Evolutionary conservation across 2,797 vertebrate genomes (phyloP), one percentile per base, ranked within the genome.

Genomic region (Hafferia zeledoni): DNA sequence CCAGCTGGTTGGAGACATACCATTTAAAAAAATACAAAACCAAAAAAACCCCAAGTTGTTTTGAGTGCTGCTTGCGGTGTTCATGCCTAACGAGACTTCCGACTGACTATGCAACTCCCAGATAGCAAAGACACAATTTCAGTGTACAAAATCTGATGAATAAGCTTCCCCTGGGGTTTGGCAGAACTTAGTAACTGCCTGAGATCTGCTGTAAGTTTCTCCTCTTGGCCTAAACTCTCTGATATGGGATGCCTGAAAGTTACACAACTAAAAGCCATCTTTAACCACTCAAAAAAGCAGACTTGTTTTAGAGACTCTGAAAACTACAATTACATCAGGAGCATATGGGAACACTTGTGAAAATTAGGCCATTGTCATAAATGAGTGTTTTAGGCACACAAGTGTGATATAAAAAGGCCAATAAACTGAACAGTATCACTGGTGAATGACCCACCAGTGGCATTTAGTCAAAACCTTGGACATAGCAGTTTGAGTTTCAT

Each of bases 171-270:
- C 64, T 90, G 81, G 68, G 87, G 41, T 87, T 84, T 95, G 93
- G 89, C 83, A 79, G 70, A 70, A 46, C 59, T 93, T 77, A 49
- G 28, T 28, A 83, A 86, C 74, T 83, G 81, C 83, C 80, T 94
- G 87, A 87, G 89, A 85, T 94, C 78, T 95, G 64, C 75, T 90
- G 64, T 89, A 92, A 93, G 83, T 94, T 95, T 93, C 83, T 89
- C 75, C 75, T 47, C n/a, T 97, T 94, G 84, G 78, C 72, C 82
- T 74, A 71, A 95, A 64, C n/a, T 78, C 64, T 77, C n/a, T 89
- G 46, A 87, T 89, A 87, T 3, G 16, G 35, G 68, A 83, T 89
- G 89, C 68, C 83, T 85, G 50, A 81, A 93, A 74, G 83, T 94
- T 95, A 91, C 69, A 75, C 83, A 94, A 91, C 76, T 30, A 55